Base-by-base conservation (phyloP, 2,797 vertebrate genomes). In the Gambusia yucatana region DNA sequence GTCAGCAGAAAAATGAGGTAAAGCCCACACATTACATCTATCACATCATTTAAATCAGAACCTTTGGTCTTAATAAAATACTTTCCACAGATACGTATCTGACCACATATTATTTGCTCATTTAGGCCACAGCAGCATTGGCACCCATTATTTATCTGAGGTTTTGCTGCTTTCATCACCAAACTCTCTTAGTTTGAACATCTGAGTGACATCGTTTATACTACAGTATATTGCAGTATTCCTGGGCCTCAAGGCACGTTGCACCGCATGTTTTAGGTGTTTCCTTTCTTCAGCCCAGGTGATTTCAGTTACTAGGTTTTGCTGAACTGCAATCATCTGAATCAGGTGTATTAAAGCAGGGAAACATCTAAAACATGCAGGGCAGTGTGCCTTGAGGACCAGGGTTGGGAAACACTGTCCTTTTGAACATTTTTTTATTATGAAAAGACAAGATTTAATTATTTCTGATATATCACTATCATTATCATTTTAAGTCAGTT, bases 1-100 rank as follows among this genome's bases (percentile, higher is more conserved):
- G 86, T 76, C 65, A 77, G 28, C 91, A 92, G 77, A 94, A 94
- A 86, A 83, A 92, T 10, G 91, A 94, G 88, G 94, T 94, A 81
- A 70, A 73, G 9, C 43, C 14, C 1, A 70, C n/a, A 69, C 14
- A 30, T 17, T 20, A 33, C 77, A 13, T 25, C 46, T 20, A 8
- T 69, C 9, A 25, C 25, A 4, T 47, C 7, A 43, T 20, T 67
- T 7, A 63, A 0, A 2, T 13, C 6, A 1, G 14, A 46, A 3
- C 16, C 14, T 77, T 69, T 44, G 61, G 20, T 46, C 61, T 30
- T 36, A 59, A 36, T 71, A 30, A 17, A 72, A 28, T 8, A 28
- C 28, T 30, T 14, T 39, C 61, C 30, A 33, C 33, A 33, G 13
- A 33, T 33, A 33, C 33, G 1, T 44, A 44, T 44, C 13, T 44